phyloP scores from a whole-genome alignment of 1,140 invertebrate species.

The Pseudobourletiella spinata region DNA sequence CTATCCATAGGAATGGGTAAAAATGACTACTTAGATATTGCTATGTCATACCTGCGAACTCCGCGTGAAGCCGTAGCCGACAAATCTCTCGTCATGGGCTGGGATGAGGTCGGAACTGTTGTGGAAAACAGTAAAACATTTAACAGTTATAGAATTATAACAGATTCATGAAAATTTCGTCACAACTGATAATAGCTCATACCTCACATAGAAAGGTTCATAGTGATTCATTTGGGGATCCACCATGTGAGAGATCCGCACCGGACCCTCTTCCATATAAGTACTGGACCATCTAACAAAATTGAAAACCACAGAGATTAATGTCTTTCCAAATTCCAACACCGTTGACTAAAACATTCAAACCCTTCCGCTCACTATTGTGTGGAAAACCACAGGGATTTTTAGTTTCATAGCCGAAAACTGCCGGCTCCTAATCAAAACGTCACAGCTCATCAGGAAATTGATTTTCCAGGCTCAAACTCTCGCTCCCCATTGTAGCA shows the following conservation, averaged over 20 bases:
- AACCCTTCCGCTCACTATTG: no score
- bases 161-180: no score
- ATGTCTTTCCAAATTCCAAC: no score
- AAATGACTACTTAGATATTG: no score
- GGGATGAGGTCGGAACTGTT: slow-evolving; percentile 38
- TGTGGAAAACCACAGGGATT: not conserved
- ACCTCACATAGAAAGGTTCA: slow-evolving; percentile 44
- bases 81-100: slow-evolving; percentile 45
- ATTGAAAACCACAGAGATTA: not conserved
- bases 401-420: not conserved
- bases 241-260: slow-evolving; percentile 27
- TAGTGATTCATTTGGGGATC: slow-evolving; percentile 36
- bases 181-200: no score
- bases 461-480: not conserved
- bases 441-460: not conserved
- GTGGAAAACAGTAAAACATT: no score
- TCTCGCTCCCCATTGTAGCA: not conserved
- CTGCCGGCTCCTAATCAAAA: not conserved
- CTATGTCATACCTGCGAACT: slow-evolving; percentile 46
- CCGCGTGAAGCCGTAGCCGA: slow-evolving; percentile 47
- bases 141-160: no score
- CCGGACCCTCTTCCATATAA: slow-evolving; percentile 21
- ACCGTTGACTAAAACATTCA: no score
- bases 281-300: slow-evolving; percentile 22
- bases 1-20: no score